Conservation (phyloP, 2,113 vertebrate species). For the Struthidea cinerea region DNA sequence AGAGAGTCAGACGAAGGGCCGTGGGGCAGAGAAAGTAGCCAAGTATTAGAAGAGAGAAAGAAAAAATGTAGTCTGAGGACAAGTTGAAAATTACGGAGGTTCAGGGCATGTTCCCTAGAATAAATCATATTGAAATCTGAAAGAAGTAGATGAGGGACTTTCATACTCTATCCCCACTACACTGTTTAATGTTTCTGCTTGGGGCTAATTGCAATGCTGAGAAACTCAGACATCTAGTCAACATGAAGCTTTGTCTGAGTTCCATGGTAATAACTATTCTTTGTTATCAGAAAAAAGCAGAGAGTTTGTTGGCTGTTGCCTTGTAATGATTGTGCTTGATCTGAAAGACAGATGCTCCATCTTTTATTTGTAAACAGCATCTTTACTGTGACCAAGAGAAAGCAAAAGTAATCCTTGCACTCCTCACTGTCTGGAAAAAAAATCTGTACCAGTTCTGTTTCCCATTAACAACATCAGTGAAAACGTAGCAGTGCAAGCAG, state of each 20-base stretch:
- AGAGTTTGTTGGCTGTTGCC: not conserved
- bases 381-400: not conserved
- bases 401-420: not conserved
- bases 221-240: conserved; percentile 15
- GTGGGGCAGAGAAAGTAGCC: not conserved
- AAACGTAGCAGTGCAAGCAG: not conserved
- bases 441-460: not conserved
- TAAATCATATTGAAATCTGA: not conserved
- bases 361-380: not conserved
- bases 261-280: not conserved
- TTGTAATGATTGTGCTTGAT: not conserved
- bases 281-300: not conserved
- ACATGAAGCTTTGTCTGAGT: not conserved
- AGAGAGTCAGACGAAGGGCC: not conserved
- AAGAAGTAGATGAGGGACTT: not conserved
- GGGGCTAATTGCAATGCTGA: not conserved
- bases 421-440: not conserved
- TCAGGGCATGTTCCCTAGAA: not conserved
- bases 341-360: not conserved
- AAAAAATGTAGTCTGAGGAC: not conserved
- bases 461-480: not conserved
- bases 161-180: not conserved
- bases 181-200: not conserved
- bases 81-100: not conserved
- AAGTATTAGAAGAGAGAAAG: not conserved